phyloP scores from a whole-genome alignment of 2,888 invertebrate species.

The Morpho helenor region DNA sequence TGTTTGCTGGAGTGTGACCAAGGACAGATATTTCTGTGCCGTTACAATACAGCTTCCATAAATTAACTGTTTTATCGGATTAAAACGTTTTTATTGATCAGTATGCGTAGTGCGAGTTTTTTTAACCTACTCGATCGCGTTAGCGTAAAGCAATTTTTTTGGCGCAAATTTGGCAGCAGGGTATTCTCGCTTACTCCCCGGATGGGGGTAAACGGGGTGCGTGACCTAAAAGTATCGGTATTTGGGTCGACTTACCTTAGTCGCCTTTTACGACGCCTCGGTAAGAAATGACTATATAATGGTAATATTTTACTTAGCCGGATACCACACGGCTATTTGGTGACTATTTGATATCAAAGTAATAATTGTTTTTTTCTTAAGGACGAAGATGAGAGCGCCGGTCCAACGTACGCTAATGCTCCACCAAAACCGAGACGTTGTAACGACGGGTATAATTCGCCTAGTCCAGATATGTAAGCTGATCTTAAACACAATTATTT shows the following conservation, averaged over 20 bases:
- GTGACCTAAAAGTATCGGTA: too few relatives aligned
- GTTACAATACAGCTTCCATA: conserved; percentile 46
- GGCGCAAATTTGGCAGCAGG: too few relatives aligned
- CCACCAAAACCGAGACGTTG: conserved; percentile 92
- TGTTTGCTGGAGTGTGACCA: conserved; percentile 65
- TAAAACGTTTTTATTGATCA: background rate
- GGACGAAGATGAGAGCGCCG: conserved; percentile 63
- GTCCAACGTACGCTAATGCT: conserved; percentile 92
- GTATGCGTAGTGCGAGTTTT: too few relatives aligned
- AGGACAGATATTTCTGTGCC: conserved; percentile 61
- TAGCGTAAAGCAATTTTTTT: too few relatives aligned
- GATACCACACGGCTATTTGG: too few relatives aligned
- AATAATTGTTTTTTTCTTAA: conserved; percentile 30
- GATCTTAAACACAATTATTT: background rate
- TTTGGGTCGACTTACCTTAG: too few relatives aligned
- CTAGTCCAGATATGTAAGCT: conserved; percentile 83
- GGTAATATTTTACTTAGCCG: too few relatives aligned
- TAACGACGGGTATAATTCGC: conserved; percentile 87
- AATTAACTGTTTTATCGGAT: conserved; percentile 16
- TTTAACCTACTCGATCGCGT: too few relatives aligned
- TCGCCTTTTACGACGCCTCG: too few relatives aligned
- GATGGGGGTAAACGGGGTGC: too few relatives aligned
- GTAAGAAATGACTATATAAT: too few relatives aligned
- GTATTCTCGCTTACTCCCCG: too few relatives aligned
- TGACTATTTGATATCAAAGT: background rate